Evolutionary conservation across 2,888 invertebrate species (phyloP).

Genomic region (Exephanes ischioxanthus): DNA sequence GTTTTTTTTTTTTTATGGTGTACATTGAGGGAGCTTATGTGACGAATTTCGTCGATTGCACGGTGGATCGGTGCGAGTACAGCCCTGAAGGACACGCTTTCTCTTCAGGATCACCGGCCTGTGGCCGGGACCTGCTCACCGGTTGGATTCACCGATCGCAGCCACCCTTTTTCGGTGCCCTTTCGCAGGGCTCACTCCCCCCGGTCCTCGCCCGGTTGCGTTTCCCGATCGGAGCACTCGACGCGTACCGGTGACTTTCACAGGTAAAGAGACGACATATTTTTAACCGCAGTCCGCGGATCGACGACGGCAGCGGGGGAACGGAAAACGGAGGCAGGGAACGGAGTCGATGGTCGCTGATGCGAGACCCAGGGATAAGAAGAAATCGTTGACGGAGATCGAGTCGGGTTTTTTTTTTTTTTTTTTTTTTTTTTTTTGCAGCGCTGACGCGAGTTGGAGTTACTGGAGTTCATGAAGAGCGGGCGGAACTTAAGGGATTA

Average conservation of each 20-base stretch:
- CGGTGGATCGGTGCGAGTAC: conserved; percentile 19
- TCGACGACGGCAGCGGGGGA: conserved; percentile 16
- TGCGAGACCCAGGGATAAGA: conserved; percentile 34
- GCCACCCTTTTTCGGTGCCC: conserved; percentile 63
- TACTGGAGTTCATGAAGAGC: neutral
- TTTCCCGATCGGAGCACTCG: conserved; percentile 10
- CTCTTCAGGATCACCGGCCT: conserved; percentile 52
- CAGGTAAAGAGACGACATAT: conserved; percentile 66
- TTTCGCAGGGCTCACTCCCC: conserved; percentile 33
- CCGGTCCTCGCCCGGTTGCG: conserved; percentile 39
- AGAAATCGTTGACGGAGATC: conserved; percentile 46
- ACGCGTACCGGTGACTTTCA: conserved; percentile 47
- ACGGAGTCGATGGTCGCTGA: conserved; percentile 51
- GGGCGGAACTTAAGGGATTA: neutral
- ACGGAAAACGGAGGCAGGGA: conserved; percentile 37
- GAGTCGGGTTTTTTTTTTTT: neutral
- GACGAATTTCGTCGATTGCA: neutral
- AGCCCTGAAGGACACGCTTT: conserved; percentile 67
- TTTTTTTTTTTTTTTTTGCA: neutral
- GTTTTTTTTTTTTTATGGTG: neutral
- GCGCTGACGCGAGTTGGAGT: neutral
- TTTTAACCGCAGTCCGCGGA: conserved; percentile 45
- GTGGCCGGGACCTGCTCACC: conserved; percentile 64
- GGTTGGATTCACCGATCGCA: conserved; percentile 58
- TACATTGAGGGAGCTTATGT: neutral